phyloP scores from a whole-genome alignment of 2,888 invertebrate genomes.

The Nomada ferruginata region DNA sequence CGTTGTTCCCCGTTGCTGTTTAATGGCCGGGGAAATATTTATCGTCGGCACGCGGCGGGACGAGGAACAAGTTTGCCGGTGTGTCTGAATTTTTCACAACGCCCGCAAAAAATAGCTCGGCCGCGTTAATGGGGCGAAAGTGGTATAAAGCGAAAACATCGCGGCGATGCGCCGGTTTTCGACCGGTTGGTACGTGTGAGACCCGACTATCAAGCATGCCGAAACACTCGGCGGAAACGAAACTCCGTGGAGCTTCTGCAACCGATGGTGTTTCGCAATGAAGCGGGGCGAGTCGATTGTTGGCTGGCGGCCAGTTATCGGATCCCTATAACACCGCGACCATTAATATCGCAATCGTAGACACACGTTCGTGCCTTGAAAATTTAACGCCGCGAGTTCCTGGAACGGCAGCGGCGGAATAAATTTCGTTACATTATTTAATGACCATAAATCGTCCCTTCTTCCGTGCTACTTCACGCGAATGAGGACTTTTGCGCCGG shows the following conservation, averaged over 20 bases:
- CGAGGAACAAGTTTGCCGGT: conserved; percentile 12
- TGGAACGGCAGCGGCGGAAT: conserved; percentile 46
- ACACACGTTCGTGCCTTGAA: conserved; percentile 52
- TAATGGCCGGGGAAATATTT: conserved; percentile 31
- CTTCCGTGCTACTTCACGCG: conserved; percentile 50
- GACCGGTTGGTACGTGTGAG: conserved; percentile 5
- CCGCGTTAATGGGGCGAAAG: conserved; percentile 11
- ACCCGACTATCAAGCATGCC: conserved; percentile 10
- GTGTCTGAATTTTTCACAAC: conserved; percentile 34
- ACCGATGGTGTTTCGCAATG: conserved; percentile 38
- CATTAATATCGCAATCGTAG: conserved; percentile 63
- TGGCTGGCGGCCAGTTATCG: conserved; percentile 64
- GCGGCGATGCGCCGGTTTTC: neutral
- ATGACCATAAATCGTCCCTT: conserved; percentile 56
- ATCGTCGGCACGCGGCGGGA: conserved; percentile 4
- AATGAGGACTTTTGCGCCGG: conserved; percentile 27
- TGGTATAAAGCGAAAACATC: neutral
- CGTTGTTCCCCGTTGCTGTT: neutral
- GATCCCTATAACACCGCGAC: conserved; percentile 48
- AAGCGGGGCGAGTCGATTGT: conserved; percentile 42
- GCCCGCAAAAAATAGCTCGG: conserved; percentile 11
- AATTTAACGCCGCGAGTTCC: conserved; percentile 56
- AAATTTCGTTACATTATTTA: conserved; percentile 65
- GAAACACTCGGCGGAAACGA: conserved; percentile 6
- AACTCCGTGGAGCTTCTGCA: conserved; percentile 20